phyloP scores from a whole-genome alignment of 2,888 invertebrate genomes.

The Drosophila ustulata region DNA sequence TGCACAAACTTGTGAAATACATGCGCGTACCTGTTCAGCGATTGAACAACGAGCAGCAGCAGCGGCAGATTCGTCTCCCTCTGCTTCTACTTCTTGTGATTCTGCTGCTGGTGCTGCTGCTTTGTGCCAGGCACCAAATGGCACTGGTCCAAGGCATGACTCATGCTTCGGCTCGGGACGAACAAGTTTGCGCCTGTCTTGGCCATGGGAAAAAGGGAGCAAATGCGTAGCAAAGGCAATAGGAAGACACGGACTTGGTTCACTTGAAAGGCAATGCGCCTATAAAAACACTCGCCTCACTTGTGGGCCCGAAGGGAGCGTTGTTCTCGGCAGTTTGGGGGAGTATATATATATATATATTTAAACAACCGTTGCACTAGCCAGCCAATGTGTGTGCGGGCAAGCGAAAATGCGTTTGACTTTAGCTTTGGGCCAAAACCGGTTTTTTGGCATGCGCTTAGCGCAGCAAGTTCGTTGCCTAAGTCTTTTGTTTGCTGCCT shows the following conservation, averaged over 20 bases:
- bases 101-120: background rate
- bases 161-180: conserved; percentile 29
- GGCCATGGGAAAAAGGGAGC: conserved; percentile 68
- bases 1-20: conserved; percentile 71
- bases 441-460: conserved; percentile 67
- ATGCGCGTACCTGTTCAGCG: conserved; percentile 41
- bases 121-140: conserved; percentile 47
- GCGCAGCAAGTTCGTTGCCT: conserved; percentile 69
- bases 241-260: conserved; percentile 26
- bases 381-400: conserved; percentile 7
- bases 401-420: conserved; percentile 51
- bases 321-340: conserved; percentile 5
- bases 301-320: conserved; percentile 16
- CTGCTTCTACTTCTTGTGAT: conserved; percentile 6
- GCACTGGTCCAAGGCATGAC: conserved; percentile 37
- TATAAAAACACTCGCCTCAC: conserved; percentile 22
- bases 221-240: conserved; percentile 21
- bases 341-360: conserved; percentile 1
- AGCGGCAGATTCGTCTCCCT: conserved; percentile 11
- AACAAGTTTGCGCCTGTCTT: conserved; percentile 68
- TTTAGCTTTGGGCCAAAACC: conserved; percentile 44
- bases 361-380: conserved; percentile 66
- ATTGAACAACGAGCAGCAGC: conserved; percentile 14
- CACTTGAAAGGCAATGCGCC: conserved; percentile 41
- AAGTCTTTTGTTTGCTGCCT: conserved; percentile 74